Conservation (phyloP, 1,140 invertebrate species). For the Drosophila cardini region DNA sequence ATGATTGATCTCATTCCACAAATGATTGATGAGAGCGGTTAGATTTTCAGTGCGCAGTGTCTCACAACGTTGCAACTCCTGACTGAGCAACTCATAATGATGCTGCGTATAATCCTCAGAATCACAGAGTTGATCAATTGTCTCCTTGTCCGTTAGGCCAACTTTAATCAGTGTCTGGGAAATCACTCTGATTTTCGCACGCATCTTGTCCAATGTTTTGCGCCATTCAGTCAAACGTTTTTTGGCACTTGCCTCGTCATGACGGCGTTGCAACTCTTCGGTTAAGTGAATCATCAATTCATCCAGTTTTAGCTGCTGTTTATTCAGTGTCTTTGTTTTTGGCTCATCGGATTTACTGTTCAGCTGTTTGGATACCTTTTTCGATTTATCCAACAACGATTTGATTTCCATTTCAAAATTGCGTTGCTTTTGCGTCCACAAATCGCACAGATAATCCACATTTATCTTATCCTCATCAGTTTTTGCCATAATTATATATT, state of each 20-base stretch:
- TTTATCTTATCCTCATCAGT: neutral
- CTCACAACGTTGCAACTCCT: slow-evolving; percentile 25
- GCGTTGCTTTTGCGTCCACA: slow-evolving; percentile 14
- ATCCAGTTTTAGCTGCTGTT: slow-evolving; percentile 15
- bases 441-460: slow-evolving; percentile 10
- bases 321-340: neutral
- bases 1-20: slow-evolving; percentile 12
- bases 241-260: slow-evolving; percentile 17
- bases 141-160: neutral
- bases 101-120: slow-evolving; percentile 4
- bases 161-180: slow-evolving; percentile 6
- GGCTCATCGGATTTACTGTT: neutral
- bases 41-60: slow-evolving; percentile 17
- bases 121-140: slow-evolving; percentile 20
- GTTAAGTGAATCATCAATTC: slow-evolving; percentile 36
- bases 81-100: slow-evolving; percentile 16
- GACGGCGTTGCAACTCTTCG: slow-evolving; percentile 28
- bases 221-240: slow-evolving; percentile 24
- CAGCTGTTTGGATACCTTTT: slow-evolving; percentile 1
- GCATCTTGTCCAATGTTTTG: slow-evolving; percentile 32
- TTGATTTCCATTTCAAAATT: slow-evolving; percentile 21
- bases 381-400: slow-evolving; percentile 13
- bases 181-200: slow-evolving; percentile 3
- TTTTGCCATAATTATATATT: slow-evolving; percentile 3
- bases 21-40: slow-evolving; percentile 2